phyloP scores from a whole-genome alignment of 2,113 vertebrate species.

The Gulo gulo region DNA sequence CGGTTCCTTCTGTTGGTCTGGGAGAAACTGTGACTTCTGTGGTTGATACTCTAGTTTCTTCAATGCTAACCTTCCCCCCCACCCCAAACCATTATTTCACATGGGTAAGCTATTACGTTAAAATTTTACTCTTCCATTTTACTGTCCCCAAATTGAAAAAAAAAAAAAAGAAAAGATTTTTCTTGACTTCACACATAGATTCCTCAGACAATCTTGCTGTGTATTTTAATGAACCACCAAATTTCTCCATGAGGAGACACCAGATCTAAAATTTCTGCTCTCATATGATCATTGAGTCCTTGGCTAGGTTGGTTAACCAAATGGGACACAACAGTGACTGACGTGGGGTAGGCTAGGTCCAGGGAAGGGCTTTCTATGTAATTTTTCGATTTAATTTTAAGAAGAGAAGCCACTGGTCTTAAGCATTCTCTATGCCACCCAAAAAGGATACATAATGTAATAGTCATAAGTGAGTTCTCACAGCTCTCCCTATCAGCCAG shows the following conservation, averaged over 20 bases:
- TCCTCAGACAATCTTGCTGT: background rate
- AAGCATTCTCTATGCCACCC: background rate
- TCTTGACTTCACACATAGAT: too few species aligned
- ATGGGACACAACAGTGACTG: background rate
- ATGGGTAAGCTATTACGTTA: background rate
- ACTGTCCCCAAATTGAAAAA: background rate
- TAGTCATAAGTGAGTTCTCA: background rate
- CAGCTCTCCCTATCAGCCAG: background rate
- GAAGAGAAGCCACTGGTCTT: background rate
- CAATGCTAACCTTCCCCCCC: background rate
- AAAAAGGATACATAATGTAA: background rate
- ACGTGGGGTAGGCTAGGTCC: too few species aligned
- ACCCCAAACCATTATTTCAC: background rate
- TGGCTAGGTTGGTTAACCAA: background rate
- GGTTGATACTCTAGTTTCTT: too few species aligned
- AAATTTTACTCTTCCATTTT: background rate
- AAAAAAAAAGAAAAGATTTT: background rate
- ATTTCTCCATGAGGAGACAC: background rate
- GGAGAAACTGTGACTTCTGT: background rate
- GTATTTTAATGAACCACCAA: background rate
- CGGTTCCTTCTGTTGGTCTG: too few species aligned
- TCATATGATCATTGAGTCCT: background rate
- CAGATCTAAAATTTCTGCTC: background rate
- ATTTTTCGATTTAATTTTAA: background rate
- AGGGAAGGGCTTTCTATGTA: background rate